These are phyloP conservation scores for Tetragnatha versicolor DNA, from an alignment of 1,140 invertebrate genomes.

Conservation along the genomic window DNA sequence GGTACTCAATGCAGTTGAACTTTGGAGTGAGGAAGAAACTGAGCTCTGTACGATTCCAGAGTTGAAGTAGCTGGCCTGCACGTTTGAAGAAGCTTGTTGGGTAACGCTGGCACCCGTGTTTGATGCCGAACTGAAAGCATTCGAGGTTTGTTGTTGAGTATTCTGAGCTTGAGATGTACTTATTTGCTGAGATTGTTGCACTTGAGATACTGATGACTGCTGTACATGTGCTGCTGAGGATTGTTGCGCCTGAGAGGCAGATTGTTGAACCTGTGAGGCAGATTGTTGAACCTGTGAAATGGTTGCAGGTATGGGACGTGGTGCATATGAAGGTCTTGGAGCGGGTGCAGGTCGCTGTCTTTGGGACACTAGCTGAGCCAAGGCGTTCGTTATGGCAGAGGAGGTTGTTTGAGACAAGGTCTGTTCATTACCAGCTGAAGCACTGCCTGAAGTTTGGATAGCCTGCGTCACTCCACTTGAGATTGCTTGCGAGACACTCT, in stretches of 20 bases:
- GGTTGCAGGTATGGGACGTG: not conserved
- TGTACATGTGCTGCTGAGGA: not conserved
- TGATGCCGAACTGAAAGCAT: not conserved
- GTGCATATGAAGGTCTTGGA: not conserved
- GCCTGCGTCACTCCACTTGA: not conserved
- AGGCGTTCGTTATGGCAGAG: not conserved
- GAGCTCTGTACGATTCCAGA: not conserved
- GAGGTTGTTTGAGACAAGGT: not conserved
- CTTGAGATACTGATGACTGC: not conserved
- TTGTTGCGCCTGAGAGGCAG: not conserved
- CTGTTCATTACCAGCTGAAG: not conserved
- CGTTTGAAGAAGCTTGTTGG: not conserved
- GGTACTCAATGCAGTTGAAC: not conserved
- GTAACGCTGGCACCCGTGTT: no score
- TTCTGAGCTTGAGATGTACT: not conserved
- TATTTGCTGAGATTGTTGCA: not conserved
- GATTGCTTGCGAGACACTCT: not conserved
- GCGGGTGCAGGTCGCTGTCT: not conserved
- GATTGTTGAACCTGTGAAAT: not conserved
- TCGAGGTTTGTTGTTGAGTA: not conserved
- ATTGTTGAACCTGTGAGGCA: not conserved
- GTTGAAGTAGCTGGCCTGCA: not conserved
- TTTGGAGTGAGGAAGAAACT: not conserved
- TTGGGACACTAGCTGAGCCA: not conserved
- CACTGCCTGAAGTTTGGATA: not conserved